Percentiles rank a stretch among this genome's conserved stretches.
These are phyloP conservation scores for Glomeris maerens DNA, from an alignment of 1,140 invertebrate species.

Conservation along the genomic window DNA sequence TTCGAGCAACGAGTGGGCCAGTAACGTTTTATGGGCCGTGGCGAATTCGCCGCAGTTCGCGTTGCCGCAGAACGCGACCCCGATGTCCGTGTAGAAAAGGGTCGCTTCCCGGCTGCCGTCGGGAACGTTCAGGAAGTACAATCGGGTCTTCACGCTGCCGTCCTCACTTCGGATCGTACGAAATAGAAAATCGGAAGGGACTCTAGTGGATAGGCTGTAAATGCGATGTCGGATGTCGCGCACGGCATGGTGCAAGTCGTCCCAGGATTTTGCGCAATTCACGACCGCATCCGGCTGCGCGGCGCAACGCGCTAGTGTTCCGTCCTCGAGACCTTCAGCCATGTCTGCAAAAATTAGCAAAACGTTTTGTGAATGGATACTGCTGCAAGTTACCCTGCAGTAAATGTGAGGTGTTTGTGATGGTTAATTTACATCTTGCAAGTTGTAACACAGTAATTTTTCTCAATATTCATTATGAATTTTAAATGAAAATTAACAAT, in stretches of 20 bases:
- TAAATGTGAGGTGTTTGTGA: too few species aligned
- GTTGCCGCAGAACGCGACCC: slow-evolving; percentile 45
- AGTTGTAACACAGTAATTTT: too few species aligned
- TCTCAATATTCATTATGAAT: too few species aligned
- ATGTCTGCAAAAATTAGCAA: too few species aligned
- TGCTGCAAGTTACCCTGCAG: too few species aligned
- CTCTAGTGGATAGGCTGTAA: slow-evolving; percentile 51
- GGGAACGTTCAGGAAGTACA: slow-evolving; percentile 77
- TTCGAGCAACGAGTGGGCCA: slow-evolving; percentile 53
- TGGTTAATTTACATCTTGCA: too few species aligned
- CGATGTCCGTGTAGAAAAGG: slow-evolving; percentile 67
- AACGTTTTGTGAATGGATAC: too few species aligned
- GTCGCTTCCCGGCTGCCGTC: slow-evolving; percentile 75
- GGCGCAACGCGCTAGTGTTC: too few species aligned
- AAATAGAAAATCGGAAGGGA: slow-evolving; percentile 65
- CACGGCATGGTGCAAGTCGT: slow-evolving; percentile 60
- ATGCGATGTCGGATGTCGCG: slow-evolving; percentile 63
- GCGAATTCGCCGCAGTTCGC: slow-evolving; percentile 17
- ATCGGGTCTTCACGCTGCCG: slow-evolving; percentile 49
- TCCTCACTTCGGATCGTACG: slow-evolving; percentile 28
- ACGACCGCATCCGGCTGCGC: too few species aligned
- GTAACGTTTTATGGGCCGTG: slow-evolving; percentile 43
- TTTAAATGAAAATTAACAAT: too few species aligned
- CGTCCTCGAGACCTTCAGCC: too few species aligned
- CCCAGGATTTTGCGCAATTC: too few species aligned